A percentile compares a stretch with the other conserved stretches of the same genome.
Conservation (phyloP, 2,113 vertebrate genomes). For the Hypanus sabinus region DNA sequence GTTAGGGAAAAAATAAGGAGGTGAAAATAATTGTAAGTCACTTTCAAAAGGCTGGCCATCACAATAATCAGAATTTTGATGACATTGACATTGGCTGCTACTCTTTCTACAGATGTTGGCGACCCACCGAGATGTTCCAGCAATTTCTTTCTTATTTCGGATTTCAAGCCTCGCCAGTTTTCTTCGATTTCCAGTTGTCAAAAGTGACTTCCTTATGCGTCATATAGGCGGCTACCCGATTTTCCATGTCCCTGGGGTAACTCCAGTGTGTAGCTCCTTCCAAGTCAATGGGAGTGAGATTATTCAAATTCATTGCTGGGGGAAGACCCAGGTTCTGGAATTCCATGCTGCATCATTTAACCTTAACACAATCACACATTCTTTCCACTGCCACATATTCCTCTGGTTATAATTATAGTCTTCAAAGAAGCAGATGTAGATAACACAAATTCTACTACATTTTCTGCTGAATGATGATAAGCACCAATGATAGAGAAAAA, state of each 20-base stretch:
- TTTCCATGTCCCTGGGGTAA: neutral
- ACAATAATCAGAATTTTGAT: neutral
- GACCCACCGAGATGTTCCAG: no score
- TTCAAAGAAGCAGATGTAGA: conserved; percentile 4
- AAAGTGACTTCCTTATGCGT: no score
- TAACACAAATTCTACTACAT: neutral
- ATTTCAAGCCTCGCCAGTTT: no score
- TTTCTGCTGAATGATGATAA: neutral
- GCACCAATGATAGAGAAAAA: neutral
- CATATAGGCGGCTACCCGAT: neutral
- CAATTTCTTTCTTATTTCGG: no score
- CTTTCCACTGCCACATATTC: neutral
- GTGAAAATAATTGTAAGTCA: neutral
- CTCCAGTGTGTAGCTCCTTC: neutral
- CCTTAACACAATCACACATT: neutral
- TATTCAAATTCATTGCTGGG: neutral
- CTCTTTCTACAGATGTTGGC: no score
- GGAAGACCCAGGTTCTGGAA: neutral
- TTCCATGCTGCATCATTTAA: neutral
- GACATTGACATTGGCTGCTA: no score
- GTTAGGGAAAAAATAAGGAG: neutral
- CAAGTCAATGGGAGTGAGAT: neutral
- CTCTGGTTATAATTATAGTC: neutral
- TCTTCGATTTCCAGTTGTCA: no score
- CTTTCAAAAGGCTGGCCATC: neutral